Evolutionary conservation across 37 sponge, comb jelly and placozoan species (phyloP), one percentile per base, ranked within the genome.

Genomic region (Chondrosia reniformis): DNA sequence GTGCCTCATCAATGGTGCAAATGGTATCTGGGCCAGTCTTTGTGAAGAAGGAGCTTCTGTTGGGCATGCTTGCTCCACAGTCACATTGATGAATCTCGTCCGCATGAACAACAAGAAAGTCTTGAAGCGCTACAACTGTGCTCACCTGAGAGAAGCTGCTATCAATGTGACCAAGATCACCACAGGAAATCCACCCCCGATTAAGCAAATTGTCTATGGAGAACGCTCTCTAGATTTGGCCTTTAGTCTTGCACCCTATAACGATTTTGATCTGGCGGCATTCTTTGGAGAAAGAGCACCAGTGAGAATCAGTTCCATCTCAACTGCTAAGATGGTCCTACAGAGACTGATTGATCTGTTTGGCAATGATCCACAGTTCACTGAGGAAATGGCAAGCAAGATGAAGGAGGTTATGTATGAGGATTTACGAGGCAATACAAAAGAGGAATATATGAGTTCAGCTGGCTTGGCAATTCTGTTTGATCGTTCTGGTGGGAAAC

Each of bases 381-480:
- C 84, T 9, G 4, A 27, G 4, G 77, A 78, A 10, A 77, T 4
- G 27, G 76, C 65, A 6, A 9, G 21, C 31, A 15, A 7, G 22
- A 83, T 83, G 84, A 77, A 83, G 40, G 32, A n/a, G 24, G 22
- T 31, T 8, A 83, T 83, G 75, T 3, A 77, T 25, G 33, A 59
- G 25, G 76, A 83, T 54, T 21, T 83, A 69, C 8, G 28, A 9
- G 46, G 28, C 22, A 72, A 63, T 40, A 32, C 77, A 54, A 83
- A 83, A 38, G 84, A 83, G 59, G 84, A 83, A 36, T 83, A 83
- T 65, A 77, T 49, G 61, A 83, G 63, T 37, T 19, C 28, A 38
- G 76, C 57, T 12, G 84, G 84, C n/a, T 58, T 83, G 36, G 84
- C 84, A 32, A 39, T 83, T 46, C 77, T 83, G 7, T 83, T 83